Conservation (phyloP, 2,113 vertebrate species). For the Sphyrna mokarran region DNA sequence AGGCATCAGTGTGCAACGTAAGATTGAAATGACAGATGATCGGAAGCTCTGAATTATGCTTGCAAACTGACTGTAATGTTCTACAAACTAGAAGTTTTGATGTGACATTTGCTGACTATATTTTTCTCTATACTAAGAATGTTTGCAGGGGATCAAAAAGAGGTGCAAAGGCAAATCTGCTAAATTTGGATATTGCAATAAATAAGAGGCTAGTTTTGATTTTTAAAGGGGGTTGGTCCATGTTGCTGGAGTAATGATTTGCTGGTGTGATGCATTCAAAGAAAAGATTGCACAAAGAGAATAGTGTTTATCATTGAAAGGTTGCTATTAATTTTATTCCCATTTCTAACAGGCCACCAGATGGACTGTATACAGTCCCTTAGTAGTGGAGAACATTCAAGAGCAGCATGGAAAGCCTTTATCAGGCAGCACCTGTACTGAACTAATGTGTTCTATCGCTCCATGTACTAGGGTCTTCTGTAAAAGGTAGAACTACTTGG, state of each 20-base stretch:
- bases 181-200: not conserved
- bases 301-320: not conserved
- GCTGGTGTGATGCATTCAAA: not conserved
- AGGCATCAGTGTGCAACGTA: no score
- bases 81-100: not conserved
- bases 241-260: not conserved
- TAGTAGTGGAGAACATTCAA: no score
- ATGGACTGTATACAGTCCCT: no score
- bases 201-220: not conserved
- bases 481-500: no score
- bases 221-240: not conserved
- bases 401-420: not conserved
- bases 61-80: no score
- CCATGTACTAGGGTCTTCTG: no score
- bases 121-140: not conserved
- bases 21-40: no score
- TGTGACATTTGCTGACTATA: not conserved
- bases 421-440: not conserved
- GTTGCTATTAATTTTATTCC: not conserved
- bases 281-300: not conserved
- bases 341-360: not conserved
- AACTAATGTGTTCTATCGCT: not conserved
- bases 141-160: not conserved
- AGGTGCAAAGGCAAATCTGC: not conserved
- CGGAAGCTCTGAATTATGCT: no score